Percentiles rank a stretch among this genome's conserved stretches.
These are phyloP conservation scores for Hippocampus comes DNA, from an alignment of 2,113 vertebrate species.

Conservation along the genomic window DNA sequence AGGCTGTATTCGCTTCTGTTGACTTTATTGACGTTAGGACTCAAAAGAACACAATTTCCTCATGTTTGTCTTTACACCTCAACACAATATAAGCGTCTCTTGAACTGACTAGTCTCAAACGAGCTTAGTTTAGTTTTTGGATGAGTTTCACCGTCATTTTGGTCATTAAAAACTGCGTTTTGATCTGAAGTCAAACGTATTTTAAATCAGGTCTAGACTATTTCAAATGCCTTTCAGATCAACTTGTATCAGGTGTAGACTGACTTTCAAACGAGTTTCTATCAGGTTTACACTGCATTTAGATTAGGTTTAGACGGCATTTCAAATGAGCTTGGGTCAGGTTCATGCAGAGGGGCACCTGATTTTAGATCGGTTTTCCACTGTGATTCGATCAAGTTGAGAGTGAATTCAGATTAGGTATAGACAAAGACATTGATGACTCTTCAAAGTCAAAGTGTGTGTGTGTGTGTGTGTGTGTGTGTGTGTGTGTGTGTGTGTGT, in stretches of 20 bases:
- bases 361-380: too few relatives aligned
- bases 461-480: too few relatives aligned
- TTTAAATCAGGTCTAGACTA: not conserved
- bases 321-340: not conserved
- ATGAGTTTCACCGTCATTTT: too few relatives aligned
- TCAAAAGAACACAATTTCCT: not conserved
- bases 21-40: not conserved
- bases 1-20: not conserved
- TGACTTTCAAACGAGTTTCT: not conserved
- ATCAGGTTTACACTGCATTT: not conserved
- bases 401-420: not conserved
- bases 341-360: not conserved
- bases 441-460: not conserved
- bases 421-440: not conserved
- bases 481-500: not conserved
- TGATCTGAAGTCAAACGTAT: too few relatives aligned
- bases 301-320: not conserved
- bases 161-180: too few relatives aligned
- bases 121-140: too few relatives aligned
- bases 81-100: too few relatives aligned
- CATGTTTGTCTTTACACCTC: too few relatives aligned
- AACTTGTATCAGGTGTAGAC: not conserved
- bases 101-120: too few relatives aligned
- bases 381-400: too few relatives aligned
- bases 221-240: too few relatives aligned